A percentile compares a stretch with the other conserved stretches of the same genome.
Evolutionary conservation across 2,888 invertebrate genomes (phyloP).

Genomic region (Trypoxylon attenuatum): DNA sequence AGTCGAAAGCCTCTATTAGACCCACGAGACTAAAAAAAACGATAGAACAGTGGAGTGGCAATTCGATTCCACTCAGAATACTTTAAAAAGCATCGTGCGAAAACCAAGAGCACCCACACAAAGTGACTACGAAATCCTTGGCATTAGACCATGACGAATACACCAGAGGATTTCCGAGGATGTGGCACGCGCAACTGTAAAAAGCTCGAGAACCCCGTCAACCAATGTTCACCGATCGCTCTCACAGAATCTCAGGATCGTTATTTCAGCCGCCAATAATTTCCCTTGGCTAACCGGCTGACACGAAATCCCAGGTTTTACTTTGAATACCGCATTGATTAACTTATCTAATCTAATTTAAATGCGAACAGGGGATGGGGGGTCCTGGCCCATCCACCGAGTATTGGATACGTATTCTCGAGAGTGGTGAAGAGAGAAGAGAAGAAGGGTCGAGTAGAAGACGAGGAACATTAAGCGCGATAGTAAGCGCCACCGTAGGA

Average conservation of each 20-base stretch:
- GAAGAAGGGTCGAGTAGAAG: constrained; percentile 5
- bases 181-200: constrained; percentile 31
- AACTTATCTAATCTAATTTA: constrained; percentile 74
- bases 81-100: neutral
- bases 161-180: constrained; percentile 19
- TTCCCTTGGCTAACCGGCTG: constrained; percentile 43
- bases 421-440: neutral
- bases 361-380: constrained; percentile 60
- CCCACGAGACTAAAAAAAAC: neutral
- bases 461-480: constrained; percentile 39
- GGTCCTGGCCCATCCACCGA: neutral
- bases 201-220: constrained; percentile 4
- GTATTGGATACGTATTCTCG: neutral
- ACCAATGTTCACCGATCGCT: constrained; percentile 5
- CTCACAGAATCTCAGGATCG: constrained; percentile 45
- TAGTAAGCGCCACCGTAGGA: constrained; percentile 24
- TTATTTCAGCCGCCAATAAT: constrained; percentile 45
- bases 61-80: neutral
- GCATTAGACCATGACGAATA: constrained; percentile 13
- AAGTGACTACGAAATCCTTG: constrained; percentile 7
- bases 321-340: constrained; percentile 71
- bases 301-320: constrained; percentile 68
- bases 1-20: too few relatives aligned
- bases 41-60: neutral
- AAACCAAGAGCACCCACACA: neutral